A percentile compares a stretch with the other conserved stretches of the same genome.
phyloP scores from a whole-genome alignment of 2,797 vertebrate genomes.

The Crypturellus tataupa region DNA sequence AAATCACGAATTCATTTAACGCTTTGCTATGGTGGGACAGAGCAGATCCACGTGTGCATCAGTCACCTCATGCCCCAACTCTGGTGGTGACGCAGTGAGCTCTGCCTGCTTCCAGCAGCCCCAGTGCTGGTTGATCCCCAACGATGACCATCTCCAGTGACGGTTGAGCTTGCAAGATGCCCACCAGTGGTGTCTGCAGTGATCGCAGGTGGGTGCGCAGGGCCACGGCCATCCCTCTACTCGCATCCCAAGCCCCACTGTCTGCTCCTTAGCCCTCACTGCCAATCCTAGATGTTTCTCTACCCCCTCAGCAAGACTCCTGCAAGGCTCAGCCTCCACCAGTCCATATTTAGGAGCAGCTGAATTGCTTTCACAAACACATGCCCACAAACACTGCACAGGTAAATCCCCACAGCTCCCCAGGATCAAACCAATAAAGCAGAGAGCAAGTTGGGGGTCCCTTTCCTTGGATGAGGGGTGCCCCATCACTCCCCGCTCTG shows the following conservation, averaged over 20 bases:
- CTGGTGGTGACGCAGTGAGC: fast-evolving
- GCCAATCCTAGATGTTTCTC: fast-evolving
- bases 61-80: fast-evolving
- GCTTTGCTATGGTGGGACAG: fast-evolving
- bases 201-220: neutral
- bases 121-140: no score
- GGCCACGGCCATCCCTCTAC: neutral
- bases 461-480: constrained; percentile 63
- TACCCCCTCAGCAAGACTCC: fast-evolving
- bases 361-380: constrained; percentile 46
- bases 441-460: constrained; percentile 40
- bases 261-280: no score
- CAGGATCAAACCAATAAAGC: constrained; percentile 44
- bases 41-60: neutral
- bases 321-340: neutral
- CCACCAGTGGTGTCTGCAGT: fast-evolving
- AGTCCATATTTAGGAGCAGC: fast-evolving
- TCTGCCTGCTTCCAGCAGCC: neutral
- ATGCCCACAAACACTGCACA: neutral
- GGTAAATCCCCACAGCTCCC: constrained; percentile 52
- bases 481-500: constrained; percentile 44
- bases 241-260: no score
- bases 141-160: no score
- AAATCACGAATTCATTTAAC: neutral
- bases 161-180: neutral